A percentile compares a stretch with the other conserved stretches of the same genome.
These are phyloP conservation scores for Drosophila paulistorum DNA, from an alignment of 1,140 invertebrate species.

Conservation along the genomic window DNA sequence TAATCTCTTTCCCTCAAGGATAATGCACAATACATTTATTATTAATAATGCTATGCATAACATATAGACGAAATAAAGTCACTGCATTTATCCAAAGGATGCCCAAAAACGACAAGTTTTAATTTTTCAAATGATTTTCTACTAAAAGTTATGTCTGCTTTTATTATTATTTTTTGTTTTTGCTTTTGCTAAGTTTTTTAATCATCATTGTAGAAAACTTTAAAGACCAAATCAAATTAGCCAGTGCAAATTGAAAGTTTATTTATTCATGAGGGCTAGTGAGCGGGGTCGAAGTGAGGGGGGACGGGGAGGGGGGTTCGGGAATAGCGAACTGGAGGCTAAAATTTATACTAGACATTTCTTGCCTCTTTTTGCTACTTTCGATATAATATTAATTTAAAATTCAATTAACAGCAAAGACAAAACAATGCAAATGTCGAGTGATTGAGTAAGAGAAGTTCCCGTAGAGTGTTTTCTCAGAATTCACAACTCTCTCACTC, in stretches of 20 bases:
- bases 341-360: conserved; percentile 54
- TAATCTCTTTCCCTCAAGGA: too few species aligned
- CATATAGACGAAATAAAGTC: too few species aligned
- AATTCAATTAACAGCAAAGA: conserved; percentile 73
- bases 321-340: conserved; percentile 18
- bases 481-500: not conserved
- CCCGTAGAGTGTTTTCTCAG: conserved; percentile 1
- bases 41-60: too few species aligned
- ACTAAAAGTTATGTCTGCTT: not conserved
- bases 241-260: conserved; percentile 75
- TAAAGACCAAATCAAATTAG: conserved; percentile 71
- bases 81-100: too few species aligned
- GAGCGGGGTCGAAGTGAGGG: too few species aligned
- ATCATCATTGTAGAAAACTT: not conserved
- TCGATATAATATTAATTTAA: conserved; percentile 69
- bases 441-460: conserved; percentile 2
- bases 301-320: too few species aligned
- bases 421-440: conserved; percentile 19
- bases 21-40: too few species aligned
- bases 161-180: not conserved
- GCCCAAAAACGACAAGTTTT: too few species aligned
- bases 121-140: too few species aligned
- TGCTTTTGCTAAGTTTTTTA: not conserved
- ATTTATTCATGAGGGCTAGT: conserved; percentile 69
- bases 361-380: not conserved